Conservation (phyloP, 2,888 invertebrate genomes). For the Sinelater perroti region DNA sequence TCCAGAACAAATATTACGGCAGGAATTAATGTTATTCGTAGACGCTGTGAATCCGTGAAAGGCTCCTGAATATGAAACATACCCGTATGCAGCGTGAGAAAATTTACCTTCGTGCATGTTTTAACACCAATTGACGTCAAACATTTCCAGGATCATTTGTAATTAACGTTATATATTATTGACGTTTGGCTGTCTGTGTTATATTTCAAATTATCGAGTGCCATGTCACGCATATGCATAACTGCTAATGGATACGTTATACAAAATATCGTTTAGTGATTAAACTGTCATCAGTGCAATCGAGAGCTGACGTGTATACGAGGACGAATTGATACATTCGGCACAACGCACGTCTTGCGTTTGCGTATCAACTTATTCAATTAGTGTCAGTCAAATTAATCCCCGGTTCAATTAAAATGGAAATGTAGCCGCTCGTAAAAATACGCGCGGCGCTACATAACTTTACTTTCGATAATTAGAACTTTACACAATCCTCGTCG, state of each 20-base stretch:
- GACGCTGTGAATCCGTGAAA: not conserved
- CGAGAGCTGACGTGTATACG: slow-evolving; percentile 31
- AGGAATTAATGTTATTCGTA: not conserved
- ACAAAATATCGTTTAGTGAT: slow-evolving; percentile 46
- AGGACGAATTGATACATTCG: slow-evolving; percentile 30
- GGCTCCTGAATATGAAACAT: not conserved
- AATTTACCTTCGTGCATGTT: slow-evolving; percentile 4
- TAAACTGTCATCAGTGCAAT: slow-evolving; percentile 44
- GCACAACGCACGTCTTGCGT: slow-evolving; percentile 22
- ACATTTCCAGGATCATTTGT: slow-evolving; percentile 6
- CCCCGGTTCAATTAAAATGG: slow-evolving; percentile 38
- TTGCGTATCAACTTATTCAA: slow-evolving; percentile 35
- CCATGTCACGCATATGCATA: slow-evolving; percentile 39
- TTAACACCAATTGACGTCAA: slow-evolving; percentile 2
- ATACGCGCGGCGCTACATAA: slow-evolving; percentile 14
- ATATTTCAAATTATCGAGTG: slow-evolving; percentile 43
- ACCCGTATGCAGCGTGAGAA: slow-evolving; percentile 1
- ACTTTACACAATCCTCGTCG: not conserved
- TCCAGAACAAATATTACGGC: not conserved
- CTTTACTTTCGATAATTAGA: slow-evolving; percentile 18
- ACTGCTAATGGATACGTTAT: slow-evolving; percentile 46
- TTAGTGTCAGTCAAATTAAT: slow-evolving; percentile 36
- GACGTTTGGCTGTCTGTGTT: slow-evolving; percentile 23
- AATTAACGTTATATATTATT: slow-evolving; percentile 15
- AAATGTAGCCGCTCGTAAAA: slow-evolving; percentile 31